Evolutionary conservation across 92 coral and sea anemone genomes (phyloP).

Genomic region (Phenganax marumi): DNA sequence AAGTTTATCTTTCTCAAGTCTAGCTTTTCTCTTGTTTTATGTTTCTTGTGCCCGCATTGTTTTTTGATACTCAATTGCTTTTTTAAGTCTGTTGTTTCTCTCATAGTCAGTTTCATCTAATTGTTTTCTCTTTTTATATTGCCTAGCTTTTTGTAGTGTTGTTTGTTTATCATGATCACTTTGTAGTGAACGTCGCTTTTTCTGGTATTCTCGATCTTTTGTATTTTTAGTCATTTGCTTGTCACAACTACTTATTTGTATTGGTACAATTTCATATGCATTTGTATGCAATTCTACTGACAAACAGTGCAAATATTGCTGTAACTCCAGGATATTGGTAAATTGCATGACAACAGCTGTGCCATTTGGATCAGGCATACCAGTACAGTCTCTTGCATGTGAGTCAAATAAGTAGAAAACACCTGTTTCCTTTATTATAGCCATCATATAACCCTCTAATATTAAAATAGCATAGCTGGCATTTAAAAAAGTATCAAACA

Average conservation of each 20-base stretch:
- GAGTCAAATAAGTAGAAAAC: neutral
- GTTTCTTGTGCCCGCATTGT: neutral
- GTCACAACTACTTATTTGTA: no score
- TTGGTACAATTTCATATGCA: no score
- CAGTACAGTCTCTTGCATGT: neutral
- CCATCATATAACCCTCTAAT: no score
- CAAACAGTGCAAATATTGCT: no score
- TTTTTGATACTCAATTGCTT: neutral
- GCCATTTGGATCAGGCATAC: neutral
- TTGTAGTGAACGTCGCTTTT: neutral
- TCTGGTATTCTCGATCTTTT: conserved; percentile 1
- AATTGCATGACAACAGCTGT: neutral
- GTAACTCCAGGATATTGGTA: neutral
- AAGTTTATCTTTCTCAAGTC: no score
- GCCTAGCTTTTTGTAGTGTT: neutral
- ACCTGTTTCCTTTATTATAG: no score
- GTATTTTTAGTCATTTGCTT: no score
- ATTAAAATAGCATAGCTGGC: no score
- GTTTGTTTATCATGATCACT: neutral
- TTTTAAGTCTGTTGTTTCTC: neutral
- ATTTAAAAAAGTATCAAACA: no score
- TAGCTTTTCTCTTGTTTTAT: no score
- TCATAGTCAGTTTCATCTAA: neutral
- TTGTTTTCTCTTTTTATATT: neutral
- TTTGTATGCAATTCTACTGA: neutral